phyloP scores from a whole-genome alignment of 2,797 vertebrate genomes.

The Labroides dimidiatus region DNA sequence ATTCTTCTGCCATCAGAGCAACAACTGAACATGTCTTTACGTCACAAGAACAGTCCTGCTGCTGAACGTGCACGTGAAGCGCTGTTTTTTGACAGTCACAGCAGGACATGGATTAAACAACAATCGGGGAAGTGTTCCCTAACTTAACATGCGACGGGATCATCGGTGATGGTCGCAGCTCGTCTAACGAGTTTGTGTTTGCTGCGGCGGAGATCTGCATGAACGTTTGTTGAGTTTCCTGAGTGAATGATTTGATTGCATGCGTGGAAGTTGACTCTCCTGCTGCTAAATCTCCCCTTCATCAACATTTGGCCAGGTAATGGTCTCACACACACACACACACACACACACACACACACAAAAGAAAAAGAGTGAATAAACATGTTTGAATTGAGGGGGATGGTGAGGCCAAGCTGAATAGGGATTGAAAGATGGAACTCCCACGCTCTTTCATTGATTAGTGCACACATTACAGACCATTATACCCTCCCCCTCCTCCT shows the following conservation, averaged over 20 bases:
- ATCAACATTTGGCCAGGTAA: neutral
- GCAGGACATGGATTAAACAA: conserved; percentile 31
- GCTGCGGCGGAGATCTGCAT: conserved; percentile 31
- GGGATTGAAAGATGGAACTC: conserved; percentile 40
- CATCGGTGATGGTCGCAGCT: conserved; percentile 20
- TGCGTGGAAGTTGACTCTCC: neutral
- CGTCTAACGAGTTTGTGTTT: conserved; percentile 17
- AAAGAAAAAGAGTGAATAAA: conserved; percentile 19
- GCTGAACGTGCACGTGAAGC: neutral
- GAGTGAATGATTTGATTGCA: conserved; percentile 24
- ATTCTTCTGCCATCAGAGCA: too few relatives aligned
- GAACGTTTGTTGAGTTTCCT: conserved; percentile 12
- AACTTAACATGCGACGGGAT: conserved; percentile 31
- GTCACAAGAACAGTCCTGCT: too few relatives aligned
- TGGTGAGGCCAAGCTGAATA: neutral
- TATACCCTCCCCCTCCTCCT: neutral
- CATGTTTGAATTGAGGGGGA: conserved; percentile 5
- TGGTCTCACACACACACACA: too few relatives aligned
- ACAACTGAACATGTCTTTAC: too few relatives aligned
- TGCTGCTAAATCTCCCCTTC: neutral
- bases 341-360: too few relatives aligned
- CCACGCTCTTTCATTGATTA: conserved; percentile 29
- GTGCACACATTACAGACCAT: conserved; percentile 4
- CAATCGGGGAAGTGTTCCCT: neutral
- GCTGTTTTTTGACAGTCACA: conserved; percentile 12